phyloP scores from a whole-genome alignment of 2,888 invertebrate species.

The Cepaea hortensis region DNA sequence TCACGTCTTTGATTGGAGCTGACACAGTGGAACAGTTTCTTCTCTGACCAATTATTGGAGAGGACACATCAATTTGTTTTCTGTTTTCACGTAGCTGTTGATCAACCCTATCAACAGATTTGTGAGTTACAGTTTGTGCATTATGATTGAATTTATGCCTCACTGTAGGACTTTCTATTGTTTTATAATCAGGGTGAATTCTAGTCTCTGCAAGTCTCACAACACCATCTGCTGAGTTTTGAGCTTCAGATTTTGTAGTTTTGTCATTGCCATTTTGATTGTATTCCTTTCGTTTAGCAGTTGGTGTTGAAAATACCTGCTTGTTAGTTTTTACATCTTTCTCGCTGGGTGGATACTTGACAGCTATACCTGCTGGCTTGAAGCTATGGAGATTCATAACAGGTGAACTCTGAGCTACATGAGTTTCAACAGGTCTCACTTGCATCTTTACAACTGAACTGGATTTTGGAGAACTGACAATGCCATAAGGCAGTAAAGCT shows the following conservation, averaged over 20 bases:
- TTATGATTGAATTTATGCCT: slow-evolving; percentile 10
- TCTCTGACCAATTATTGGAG: slow-evolving; percentile 36
- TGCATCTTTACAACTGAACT: slow-evolving; percentile 41
- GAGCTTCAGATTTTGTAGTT: neutral
- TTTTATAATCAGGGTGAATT: slow-evolving; percentile 33
- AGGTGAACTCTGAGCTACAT: slow-evolving; percentile 42
- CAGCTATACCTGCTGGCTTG: slow-evolving; percentile 29
- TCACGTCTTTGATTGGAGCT: neutral
- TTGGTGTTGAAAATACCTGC: neutral
- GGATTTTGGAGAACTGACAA: slow-evolving; percentile 44
- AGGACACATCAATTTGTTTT: slow-evolving; percentile 49
- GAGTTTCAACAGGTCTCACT: slow-evolving; percentile 42
- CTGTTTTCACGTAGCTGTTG: slow-evolving; percentile 48
- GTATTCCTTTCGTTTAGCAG: neutral
- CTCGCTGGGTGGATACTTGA: slow-evolving; percentile 22
- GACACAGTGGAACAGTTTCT: neutral
- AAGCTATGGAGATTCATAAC: slow-evolving; percentile 43
- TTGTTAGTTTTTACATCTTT: slow-evolving; percentile 9
- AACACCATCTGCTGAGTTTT: neutral
- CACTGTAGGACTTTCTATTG: slow-evolving; percentile 13
- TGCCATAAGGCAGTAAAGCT: neutral
- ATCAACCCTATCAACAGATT: slow-evolving; percentile 49
- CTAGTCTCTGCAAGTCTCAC: slow-evolving; percentile 24
- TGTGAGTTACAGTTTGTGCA: neutral
- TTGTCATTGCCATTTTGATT: neutral